Conservation (phyloP, 2,113 vertebrate genomes). For the Mormyrus lacerda region DNA sequence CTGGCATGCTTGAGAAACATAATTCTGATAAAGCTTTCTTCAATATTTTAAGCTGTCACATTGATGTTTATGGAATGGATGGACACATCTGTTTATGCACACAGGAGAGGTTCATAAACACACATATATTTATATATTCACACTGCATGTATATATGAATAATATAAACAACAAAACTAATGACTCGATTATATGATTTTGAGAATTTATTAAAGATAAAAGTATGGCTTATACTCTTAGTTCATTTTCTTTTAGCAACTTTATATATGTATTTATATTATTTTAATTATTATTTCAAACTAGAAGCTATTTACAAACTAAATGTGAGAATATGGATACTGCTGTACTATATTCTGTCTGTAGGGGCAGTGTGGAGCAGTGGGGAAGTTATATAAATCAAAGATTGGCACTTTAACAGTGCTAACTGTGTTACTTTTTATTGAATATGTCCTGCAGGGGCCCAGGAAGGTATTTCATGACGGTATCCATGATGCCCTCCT, state of each 20-base stretch:
- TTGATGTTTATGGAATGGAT: constrained; percentile 28
- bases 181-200: constrained; percentile 54
- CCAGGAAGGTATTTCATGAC: constrained; percentile 96
- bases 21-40: constrained; percentile 20
- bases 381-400: constrained; percentile 26
- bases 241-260: constrained; percentile 46
- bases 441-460: constrained; percentile 95
- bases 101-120: constrained; percentile 41
- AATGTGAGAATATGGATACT: constrained; percentile 37
- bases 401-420: constrained; percentile 21
- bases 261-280: constrained; percentile 37
- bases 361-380: background rate
- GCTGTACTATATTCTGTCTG: constrained; percentile 35
- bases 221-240: constrained; percentile 72
- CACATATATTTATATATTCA: constrained; percentile 43
- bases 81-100: constrained; percentile 32
- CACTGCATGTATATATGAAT: constrained; percentile 49
- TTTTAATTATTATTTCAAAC: constrained; percentile 36
- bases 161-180: constrained; percentile 52
- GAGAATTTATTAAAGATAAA: constrained; percentile 60
- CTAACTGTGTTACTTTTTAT: constrained; percentile 76
- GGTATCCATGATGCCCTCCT: constrained; percentile 91
- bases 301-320: constrained; percentile 64
- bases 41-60: constrained; percentile 19
- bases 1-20: constrained; percentile 47